Evolutionary conservation across 1,140 invertebrate genomes (phyloP).

Genomic region (Acromyrmex charruanus): DNA sequence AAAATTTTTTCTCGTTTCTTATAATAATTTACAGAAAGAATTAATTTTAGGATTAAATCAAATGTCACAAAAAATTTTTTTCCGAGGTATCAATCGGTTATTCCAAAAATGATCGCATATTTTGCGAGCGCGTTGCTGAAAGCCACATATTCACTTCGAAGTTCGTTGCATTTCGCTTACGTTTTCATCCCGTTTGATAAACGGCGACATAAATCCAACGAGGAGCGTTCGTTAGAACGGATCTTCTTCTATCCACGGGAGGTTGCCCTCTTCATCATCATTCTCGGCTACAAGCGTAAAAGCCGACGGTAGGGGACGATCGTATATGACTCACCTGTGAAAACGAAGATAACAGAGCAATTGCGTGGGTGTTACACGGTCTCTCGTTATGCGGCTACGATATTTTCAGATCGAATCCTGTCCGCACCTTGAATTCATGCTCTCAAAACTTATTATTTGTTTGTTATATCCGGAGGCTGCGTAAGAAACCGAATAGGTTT

Average conservation of each 20-base stretch:
- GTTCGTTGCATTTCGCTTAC: constrained; percentile 57
- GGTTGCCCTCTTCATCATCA: constrained; percentile 76
- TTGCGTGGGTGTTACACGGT: constrained; percentile 82
- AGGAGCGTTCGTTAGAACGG: constrained; percentile 73
- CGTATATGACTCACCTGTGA: constrained; percentile 59
- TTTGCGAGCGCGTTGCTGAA: constrained; percentile 19
- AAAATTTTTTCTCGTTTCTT: not conserved
- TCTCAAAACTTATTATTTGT: constrained; percentile 5
- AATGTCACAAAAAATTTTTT: not conserved
- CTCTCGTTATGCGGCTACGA: constrained; percentile 78
- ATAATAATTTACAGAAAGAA: not conserved
- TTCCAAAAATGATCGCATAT: not conserved
- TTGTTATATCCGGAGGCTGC: constrained; percentile 27
- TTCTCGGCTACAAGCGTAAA: constrained; percentile 51
- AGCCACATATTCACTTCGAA: not conserved
- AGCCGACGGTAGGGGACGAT: constrained; percentile 35
- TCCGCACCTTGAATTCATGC: constrained; percentile 72
- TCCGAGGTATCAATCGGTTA: not conserved
- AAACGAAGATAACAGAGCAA: constrained; percentile 78
- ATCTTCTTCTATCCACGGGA: constrained; percentile 61
- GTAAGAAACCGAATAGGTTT: not conserved
- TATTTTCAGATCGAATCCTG: constrained; percentile 79
- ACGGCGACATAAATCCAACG: constrained; percentile 76
- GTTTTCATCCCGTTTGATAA: constrained; percentile 77
- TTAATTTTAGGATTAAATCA: not conserved